These are phyloP conservation scores for Lutraria rhynchaena DNA, from an alignment of 1,140 invertebrate genomes.

Conservation along the genomic window DNA sequence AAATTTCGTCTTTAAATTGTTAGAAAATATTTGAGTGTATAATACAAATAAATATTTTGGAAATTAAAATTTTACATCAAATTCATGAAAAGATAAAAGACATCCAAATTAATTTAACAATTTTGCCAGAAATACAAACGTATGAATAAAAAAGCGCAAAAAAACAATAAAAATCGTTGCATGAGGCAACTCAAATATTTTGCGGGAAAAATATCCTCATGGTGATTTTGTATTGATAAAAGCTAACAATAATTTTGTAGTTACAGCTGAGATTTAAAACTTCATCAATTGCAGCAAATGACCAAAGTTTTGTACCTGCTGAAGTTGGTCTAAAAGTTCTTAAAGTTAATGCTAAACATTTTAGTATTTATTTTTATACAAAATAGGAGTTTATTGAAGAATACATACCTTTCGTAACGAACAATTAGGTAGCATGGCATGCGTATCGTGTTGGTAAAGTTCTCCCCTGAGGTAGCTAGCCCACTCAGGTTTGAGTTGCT, in stretches of 20 bases:
- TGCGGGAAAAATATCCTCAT: not conserved
- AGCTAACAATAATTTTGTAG: not conserved
- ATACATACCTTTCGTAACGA: conserved; percentile 15
- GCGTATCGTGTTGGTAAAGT: conserved; percentile 10
- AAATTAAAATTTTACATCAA: too few relatives aligned
- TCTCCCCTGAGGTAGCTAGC: conserved; percentile 23
- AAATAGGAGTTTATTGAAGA: too few relatives aligned
- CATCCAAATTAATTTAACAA: too few relatives aligned
- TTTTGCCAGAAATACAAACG: too few relatives aligned
- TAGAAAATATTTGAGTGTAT: too few relatives aligned
- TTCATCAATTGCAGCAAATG: not conserved
- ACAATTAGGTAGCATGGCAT: conserved; percentile 30
- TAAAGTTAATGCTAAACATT: not conserved
- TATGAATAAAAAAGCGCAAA: too few relatives aligned
- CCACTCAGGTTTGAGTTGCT: conserved; percentile 46
- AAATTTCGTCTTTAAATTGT: too few relatives aligned
- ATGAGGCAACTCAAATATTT: too few relatives aligned
- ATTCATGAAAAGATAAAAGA: too few relatives aligned
- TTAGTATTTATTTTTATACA: not conserved
- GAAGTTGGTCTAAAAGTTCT: not conserved
- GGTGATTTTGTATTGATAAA: not conserved
- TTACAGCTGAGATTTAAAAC: not conserved
- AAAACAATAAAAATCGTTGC: too few relatives aligned
- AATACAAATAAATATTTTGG: too few relatives aligned
- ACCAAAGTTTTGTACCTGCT: not conserved